phyloP scores from a whole-genome alignment of 2,113 vertebrate species.

The Potamarius usumacintae region DNA sequence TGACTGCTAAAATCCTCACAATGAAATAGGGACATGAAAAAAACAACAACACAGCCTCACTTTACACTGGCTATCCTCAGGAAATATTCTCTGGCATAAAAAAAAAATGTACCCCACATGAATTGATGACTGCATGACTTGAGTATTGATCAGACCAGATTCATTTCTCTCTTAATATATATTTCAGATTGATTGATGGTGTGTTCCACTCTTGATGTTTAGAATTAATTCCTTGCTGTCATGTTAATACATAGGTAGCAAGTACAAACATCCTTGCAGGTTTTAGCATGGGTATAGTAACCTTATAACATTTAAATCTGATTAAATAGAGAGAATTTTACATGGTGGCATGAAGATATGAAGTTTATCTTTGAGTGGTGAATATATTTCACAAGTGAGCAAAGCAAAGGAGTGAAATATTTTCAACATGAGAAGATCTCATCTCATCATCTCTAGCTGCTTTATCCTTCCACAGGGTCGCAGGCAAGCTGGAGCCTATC shows the following conservation, averaged over 20 bases:
- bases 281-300: neutral
- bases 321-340: no score
- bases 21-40: constrained; percentile 20
- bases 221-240: constrained; percentile 31
- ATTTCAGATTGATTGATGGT: constrained; percentile 41
- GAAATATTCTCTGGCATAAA: neutral
- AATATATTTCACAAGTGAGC: no score
- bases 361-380: no score
- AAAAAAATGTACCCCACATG: constrained; percentile 8
- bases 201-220: constrained; percentile 27
- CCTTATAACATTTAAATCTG: no score
- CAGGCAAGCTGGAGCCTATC: no score
- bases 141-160: constrained; percentile 51
- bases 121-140: constrained; percentile 46
- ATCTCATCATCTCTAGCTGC: no score
- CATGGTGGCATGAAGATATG: no score
- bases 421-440: no score
- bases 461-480: no score
- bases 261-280: constrained; percentile 1
- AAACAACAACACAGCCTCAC: neutral
- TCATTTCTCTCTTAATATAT: constrained; percentile 39
- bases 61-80: neutral
- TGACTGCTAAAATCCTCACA: neutral
- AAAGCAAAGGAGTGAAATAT: no score
- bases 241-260: neutral